Base-by-base conservation (phyloP, 2,797 vertebrate genomes). In the Onychomys leucogaster region DNA sequence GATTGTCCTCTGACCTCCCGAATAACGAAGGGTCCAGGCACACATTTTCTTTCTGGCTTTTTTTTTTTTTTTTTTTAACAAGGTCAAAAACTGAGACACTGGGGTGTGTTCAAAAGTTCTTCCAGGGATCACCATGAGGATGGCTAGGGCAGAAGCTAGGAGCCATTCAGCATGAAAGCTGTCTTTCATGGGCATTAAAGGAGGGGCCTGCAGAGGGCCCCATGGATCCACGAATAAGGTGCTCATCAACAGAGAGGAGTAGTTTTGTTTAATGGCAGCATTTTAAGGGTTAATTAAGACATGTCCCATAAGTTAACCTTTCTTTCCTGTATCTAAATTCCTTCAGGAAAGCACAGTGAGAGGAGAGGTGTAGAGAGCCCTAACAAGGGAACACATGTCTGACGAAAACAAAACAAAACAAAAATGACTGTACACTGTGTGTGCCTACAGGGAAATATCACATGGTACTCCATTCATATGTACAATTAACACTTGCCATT, bases 1-100 rank as follows among this genome's bases (percentile, higher is more conserved):
- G 92, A 94, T 91, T 92, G 86, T 34, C 77, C 86, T 87, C 95
- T 94, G 94, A 94, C 93, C 96, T 98, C 95, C 76, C 88, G 4
- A 55, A 1, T 49, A 95, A 41, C 0, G 9, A 69, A 41, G 14
- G 89, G 88, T 65, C 25, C 0, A 0, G 7, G n/a, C 13, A 34
- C 46, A 86, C 37, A 61, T 75, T 59, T 80, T 87, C 37, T 43
- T 88, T 96, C 19, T 34, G 57, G 32, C 2, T 4, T 23, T 52
- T 52, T 21, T n/a, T 83, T 69, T 57, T 49, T 8, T 49, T 52
- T 52, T 13, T 2, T 49, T 49, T 49, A 10, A 27, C 34, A 29
- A 19, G 13, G 90, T 84, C 92, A 95, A 69, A 82, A 13, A 61
- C n/a, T 0, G 86, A 23, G 1, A n/a, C 43, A 0, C 29, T 0